These are phyloP conservation scores for Zeugodacus cucurbitae DNA, from an alignment of 1,140 invertebrate genomes.

Conservation along the genomic window DNA sequence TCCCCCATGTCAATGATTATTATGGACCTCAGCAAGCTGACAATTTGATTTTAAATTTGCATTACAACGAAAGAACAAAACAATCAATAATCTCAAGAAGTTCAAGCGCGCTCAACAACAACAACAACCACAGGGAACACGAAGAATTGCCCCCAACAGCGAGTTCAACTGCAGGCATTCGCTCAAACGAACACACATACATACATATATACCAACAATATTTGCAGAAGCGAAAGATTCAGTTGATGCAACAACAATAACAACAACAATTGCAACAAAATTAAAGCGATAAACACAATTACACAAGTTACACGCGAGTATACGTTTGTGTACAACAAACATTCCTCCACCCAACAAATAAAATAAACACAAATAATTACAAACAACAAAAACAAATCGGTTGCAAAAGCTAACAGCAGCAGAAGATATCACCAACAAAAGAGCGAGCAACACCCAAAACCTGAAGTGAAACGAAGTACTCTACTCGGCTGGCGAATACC, in stretches of 20 bases:
- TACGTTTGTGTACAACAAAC: background rate
- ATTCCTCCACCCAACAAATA: background rate
- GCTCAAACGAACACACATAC: background rate
- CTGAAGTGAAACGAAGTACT: background rate
- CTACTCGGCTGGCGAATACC: background rate
- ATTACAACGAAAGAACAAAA: background rate
- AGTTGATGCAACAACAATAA: background rate
- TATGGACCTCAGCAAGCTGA: too few relatives aligned
- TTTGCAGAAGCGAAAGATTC: background rate
- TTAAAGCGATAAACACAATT: background rate
- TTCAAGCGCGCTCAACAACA: background rate
- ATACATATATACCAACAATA: background rate
- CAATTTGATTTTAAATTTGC: background rate
- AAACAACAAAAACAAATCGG: background rate
- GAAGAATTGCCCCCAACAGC: background rate
- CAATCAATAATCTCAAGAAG: background rate
- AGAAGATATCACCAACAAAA: conserved; percentile 9
- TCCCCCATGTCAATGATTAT: too few relatives aligned
- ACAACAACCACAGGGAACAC: background rate
- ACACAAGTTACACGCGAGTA: background rate
- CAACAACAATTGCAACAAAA: conserved; percentile 5
- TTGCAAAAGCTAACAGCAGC: background rate
- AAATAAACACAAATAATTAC: conserved; percentile 13
- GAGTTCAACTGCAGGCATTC: background rate
- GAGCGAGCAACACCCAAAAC: conserved; percentile 11